Conservation (phyloP, 1,140 invertebrate genomes). For the Notospermus geniculatus region DNA sequence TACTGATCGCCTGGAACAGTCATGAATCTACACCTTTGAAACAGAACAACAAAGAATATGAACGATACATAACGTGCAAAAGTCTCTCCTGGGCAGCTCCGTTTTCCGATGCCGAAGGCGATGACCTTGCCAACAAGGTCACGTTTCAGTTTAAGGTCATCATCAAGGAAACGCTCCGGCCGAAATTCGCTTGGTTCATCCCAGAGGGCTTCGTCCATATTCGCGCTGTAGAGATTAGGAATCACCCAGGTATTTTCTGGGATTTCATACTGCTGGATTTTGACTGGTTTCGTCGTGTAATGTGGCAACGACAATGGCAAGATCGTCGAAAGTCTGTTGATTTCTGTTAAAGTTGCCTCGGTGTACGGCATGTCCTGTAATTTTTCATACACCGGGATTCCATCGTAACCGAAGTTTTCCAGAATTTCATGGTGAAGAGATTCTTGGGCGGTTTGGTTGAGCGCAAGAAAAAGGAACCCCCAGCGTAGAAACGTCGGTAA, state of each 20-base stretch:
- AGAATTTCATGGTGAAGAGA: not conserved
- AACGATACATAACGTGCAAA: too few species aligned
- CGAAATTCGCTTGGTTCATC: not conserved
- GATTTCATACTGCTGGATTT: not conserved
- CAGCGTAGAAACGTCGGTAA: not conserved
- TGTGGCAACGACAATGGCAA: not conserved
- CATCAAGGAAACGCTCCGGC: not conserved
- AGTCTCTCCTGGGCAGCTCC: too few species aligned
- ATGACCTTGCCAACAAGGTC: too few species aligned
- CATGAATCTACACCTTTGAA: too few species aligned
- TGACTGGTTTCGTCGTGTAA: not conserved
- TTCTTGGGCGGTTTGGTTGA: not conserved
- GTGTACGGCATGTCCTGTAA: not conserved
- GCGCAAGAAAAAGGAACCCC: not conserved
- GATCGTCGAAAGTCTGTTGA: not conserved
- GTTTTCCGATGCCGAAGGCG: too few species aligned
- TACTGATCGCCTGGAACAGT: too few species aligned
- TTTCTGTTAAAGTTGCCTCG: conserved; percentile 3
- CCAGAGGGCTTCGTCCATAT: not conserved
- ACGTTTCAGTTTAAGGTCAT: not conserved
- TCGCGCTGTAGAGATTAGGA: not conserved
- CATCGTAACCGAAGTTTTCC: not conserved
- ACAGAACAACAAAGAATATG: too few species aligned
- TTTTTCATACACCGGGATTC: not conserved
- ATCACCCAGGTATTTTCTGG: not conserved